phyloP scores from a whole-genome alignment of 2,113 vertebrate species.

The Oryzias woworae region DNA sequence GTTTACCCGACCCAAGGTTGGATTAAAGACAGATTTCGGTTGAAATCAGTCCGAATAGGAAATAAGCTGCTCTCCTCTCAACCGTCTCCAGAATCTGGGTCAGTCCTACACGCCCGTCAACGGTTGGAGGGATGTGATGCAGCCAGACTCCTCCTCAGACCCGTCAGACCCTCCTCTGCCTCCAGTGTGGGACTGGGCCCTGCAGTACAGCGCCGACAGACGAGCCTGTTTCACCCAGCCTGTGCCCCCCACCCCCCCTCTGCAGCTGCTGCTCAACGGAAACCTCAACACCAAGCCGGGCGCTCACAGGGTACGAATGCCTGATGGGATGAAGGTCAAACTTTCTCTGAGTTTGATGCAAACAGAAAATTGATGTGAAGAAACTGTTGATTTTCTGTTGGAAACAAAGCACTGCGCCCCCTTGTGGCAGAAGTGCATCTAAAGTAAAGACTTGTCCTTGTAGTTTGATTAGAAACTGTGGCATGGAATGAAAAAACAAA shows the following conservation, averaged over 20 bases:
- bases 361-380: no score
- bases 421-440: conserved; percentile 9
- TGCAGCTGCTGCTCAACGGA: conserved; percentile 65
- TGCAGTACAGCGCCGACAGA: conserved; percentile 81
- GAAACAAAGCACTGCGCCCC: conserved; percentile 1
- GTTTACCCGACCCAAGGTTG: no score
- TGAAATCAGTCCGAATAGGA: neutral
- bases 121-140: conserved; percentile 69
- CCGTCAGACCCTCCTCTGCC: conserved; percentile 58
- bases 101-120: conserved; percentile 83
- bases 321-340: no score
- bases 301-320: conserved; percentile 72
- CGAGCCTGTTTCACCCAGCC: conserved; percentile 82
- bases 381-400: no score
- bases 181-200: conserved; percentile 88
- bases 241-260: conserved; percentile 12
- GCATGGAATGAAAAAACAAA: no score
- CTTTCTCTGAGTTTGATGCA: no score
- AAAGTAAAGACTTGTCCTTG: neutral
- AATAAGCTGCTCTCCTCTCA: neutral
- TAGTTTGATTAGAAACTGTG: no score
- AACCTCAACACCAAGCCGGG: conserved; percentile 66
- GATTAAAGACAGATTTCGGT: neutral
- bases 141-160: conserved; percentile 57
- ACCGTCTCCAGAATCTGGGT: conserved; percentile 66